Evolutionary conservation across 1,140 invertebrate genomes (phyloP), one percentile per base, ranked within the genome.

Genomic region (Trichonephila clavata): DNA sequence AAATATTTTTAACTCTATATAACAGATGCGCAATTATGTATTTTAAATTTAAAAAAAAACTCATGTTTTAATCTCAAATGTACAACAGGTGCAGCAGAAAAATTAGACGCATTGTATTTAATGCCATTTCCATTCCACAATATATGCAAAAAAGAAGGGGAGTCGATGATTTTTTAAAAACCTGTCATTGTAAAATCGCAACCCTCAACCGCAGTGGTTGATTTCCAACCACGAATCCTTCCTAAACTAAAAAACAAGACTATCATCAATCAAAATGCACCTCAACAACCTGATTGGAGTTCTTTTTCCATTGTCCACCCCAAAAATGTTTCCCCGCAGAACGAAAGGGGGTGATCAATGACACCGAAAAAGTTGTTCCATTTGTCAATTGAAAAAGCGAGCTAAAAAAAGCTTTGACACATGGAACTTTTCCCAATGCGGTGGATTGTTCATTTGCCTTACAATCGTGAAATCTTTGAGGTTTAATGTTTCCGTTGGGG

Each of bases 181-280:
- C 61, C 86, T 87, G 86, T 87, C 86, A 27, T 60, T 18, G 43
- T n/a, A 57, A 57, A n/a, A n/a, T 59, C 50, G 50, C 50, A 50
- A 50, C 43, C 81, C 77, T 39, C 16, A 65, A 87, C 86, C 60
- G 32, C 86, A 65, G 60, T 87, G 86, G 86, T 63, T 87, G 32
- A 61, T 87, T 60, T 87, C 14, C 21, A 39, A 63, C 86, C 61
- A 87, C 86, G 21, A 16, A 84, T 60, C 24, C 83, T 60, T 84
- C 83, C 83, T 57, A 84, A 59, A 84, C 21, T 84, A 27, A 27
- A 39, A 84, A 57, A 39, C 59, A 63, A 63, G 80, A 59, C 43
- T 84, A 65, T 84, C 80, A 92, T 92, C 59, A 63, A 92, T 92
- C 90, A 92, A 92, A 87, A 92, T 16, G 43, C 24, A 63, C 61